Evolutionary conservation across 2,888 invertebrate species (phyloP).

Genomic region (Ophion costatus): DNA sequence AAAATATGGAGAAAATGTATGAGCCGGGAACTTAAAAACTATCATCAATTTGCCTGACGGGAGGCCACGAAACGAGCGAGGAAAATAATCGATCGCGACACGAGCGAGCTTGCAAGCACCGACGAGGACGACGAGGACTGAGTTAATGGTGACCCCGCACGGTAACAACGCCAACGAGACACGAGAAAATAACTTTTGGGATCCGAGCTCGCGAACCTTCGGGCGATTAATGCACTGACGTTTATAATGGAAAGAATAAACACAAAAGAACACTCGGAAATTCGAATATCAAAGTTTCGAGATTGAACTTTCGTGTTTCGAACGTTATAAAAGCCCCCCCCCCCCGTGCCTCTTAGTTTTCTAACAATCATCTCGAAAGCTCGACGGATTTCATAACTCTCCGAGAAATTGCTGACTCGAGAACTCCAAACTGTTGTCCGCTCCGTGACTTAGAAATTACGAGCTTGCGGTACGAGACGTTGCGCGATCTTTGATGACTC

Average conservation of each 20-base stretch:
- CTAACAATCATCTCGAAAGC: constrained; percentile 29
- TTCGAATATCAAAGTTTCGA: constrained; percentile 32
- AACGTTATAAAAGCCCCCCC: background rate
- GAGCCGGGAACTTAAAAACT: constrained; percentile 42
- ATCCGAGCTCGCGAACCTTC: constrained; percentile 23
- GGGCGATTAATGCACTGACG: constrained; percentile 28
- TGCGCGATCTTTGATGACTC: constrained; percentile 13
- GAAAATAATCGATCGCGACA: constrained; percentile 62
- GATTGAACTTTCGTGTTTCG: constrained; percentile 29
- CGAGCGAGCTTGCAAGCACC: constrained; percentile 46
- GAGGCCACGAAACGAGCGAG: constrained; percentile 36
- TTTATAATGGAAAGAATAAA: background rate
- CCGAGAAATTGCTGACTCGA: constrained; percentile 11
- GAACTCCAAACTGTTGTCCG: background rate
- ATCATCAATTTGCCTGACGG: constrained; percentile 56
- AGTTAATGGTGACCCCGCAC: constrained; percentile 54
- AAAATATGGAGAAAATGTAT: background rate
- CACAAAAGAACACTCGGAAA: constrained; percentile 22
- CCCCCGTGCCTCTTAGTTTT: background rate
- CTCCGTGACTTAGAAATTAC: background rate
- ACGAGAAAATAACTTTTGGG: constrained; percentile 37
- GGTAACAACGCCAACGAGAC: constrained; percentile 51
- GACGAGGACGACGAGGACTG: background rate
- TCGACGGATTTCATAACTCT: constrained; percentile 2
- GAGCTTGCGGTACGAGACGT: constrained; percentile 25